phyloP scores from a whole-genome alignment of 2,888 invertebrate species.

The Cryptosula pallasiana region DNA sequence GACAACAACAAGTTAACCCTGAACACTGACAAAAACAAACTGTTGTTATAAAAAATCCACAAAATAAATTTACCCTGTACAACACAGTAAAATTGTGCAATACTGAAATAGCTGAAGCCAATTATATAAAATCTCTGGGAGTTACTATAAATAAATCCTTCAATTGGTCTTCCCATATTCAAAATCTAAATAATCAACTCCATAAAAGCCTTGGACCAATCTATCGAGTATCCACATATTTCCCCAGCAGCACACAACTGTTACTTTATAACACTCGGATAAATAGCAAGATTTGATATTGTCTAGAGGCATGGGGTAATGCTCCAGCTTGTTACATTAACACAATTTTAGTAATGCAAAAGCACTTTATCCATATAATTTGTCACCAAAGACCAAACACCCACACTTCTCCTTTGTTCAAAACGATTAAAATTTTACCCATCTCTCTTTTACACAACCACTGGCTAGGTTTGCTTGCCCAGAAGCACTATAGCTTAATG shows the following conservation, averaged over 20 bases:
- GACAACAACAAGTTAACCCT: neutral
- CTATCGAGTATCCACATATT: neutral
- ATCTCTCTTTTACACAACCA: neutral
- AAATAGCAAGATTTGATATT: neutral
- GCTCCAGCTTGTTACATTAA: neutral
- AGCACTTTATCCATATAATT: neutral
- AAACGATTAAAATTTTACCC: neutral
- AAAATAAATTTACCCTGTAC: neutral
- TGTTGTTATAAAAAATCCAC: neutral
- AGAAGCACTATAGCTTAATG: no score
- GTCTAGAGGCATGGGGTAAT: neutral
- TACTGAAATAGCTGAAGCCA: no score
- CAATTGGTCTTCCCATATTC: neutral
- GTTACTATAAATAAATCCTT: neutral
- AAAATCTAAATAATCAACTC: neutral
- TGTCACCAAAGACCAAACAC: neutral
- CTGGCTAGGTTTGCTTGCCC: neutral
- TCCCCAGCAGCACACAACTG: neutral
- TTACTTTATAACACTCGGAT: neutral
- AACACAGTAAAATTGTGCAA: no score
- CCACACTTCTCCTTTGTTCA: neutral
- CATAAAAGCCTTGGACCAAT: neutral
- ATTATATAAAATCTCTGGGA: slow-evolving; percentile 4
- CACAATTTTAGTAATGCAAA: neutral
- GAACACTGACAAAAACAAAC: neutral